Evolutionary conservation across 2,113 vertebrate species (phyloP), one percentile per base, ranked within the genome.

Genomic region (Laticauda laticaudata): DNA sequence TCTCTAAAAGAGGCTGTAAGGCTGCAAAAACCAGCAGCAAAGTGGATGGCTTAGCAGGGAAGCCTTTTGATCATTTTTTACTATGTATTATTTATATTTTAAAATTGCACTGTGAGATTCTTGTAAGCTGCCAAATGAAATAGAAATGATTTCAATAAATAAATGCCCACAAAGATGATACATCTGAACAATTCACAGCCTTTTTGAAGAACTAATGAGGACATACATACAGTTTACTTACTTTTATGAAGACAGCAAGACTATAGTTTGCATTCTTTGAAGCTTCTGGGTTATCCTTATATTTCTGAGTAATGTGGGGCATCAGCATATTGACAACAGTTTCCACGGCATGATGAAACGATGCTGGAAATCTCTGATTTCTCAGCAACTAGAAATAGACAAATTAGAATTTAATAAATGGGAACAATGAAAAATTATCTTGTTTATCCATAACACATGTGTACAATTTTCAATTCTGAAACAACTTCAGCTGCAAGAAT

Each of bases 301-400:
- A 99, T 95, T 99, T 99, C 97, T 99, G 99, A 59, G 98, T 99
- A 96, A 99, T 99, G 96, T 99, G 99, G 9, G 99, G 99, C 98
- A 98, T 99, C 94, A 99, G 97, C 99, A 99, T 98, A 94, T 99
- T 99, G 92, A 99, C 99, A 95, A 99, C 97, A 0, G 99, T 99
- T 97, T 99, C 99, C 94, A 99, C 99, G 0, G 98, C 98, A 89
- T 99, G 99, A 94, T 99, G 99, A 96, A 98, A 99, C 55, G 98
- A 98, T 0, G 98, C 98, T 0, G 99, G 98, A 96, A 99, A 99
- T 92, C 99, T 98, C 98, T 99, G 99, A 97, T 99, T 99, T 95
- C 99, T 97, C 24, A 99, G 97, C 88, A 99, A 96, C 99, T 99
- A 92, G 93, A 94, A 93, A n/a, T 20, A 94, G 8, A 92, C 93